Base-by-base conservation (phyloP, 2,888 invertebrate genomes). In the Biston betularia region DNA sequence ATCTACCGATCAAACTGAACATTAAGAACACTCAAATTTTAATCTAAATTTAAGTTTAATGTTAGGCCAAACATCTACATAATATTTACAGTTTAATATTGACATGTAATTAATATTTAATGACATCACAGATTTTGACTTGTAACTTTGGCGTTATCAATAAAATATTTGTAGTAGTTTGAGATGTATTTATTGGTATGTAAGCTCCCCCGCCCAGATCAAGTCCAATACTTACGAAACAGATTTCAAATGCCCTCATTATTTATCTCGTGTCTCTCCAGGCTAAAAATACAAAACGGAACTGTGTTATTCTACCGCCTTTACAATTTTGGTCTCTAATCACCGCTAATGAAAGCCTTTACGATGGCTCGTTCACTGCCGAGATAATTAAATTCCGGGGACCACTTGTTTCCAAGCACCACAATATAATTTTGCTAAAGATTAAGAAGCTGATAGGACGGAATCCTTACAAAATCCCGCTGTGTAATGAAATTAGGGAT, bases 371-470 rank as follows among this genome's bases (percentile, higher is more conserved):
- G 75, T 76, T 77, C 73, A 77, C 70, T 75, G 73, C 50, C 70
- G 65, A 64, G 67, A 74, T 79, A 79, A 81, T 84, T 77, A 77
- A 80, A 80, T 81, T 81, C 78, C 74, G 65, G 68, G 65, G 69
- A 77, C 75, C 77, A 76, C 76, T 82, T 78, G 76, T 75, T 79
- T 74, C 72, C 69, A 75, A 80, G 75, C 64, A 71, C 69, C 65
- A 45, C 72, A 75, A 76, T 72, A 74, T 75, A 72, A 76, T 76
- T 76, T 74, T 69, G 78, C 70, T 68, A 69, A 63, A 75, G 71
- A 78, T 80, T 72, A 76, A 76, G 74, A 76, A 75, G 77, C 75
- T 74, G 69, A 74, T 76, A 66, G 66, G 62, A 35, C 53, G 38
- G 57, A 53, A 53, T 62, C 57, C 66, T 66, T 48, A 35, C 62